These are phyloP conservation scores for Drosophila lutescens DNA, from an alignment of 2,888 invertebrate species.

Conservation along the genomic window DNA sequence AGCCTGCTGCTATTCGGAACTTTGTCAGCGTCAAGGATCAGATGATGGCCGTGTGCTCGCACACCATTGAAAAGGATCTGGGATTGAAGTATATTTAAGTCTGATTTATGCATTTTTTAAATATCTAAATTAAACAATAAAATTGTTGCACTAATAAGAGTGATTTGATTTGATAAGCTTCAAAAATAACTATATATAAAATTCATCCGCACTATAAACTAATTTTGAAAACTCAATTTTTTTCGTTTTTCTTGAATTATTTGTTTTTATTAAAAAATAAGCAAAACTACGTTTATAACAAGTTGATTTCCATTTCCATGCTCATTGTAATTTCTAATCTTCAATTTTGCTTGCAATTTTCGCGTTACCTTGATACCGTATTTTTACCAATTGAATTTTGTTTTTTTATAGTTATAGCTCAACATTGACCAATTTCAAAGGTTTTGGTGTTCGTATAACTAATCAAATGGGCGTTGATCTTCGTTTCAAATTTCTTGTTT, in stretches of 20 bases:
- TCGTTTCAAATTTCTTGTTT: constrained; percentile 54
- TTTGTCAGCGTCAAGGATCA: constrained; percentile 88
- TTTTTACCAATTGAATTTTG: constrained; percentile 32
- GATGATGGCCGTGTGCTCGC: constrained; percentile 94
- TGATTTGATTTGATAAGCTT: not conserved
- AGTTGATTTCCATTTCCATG: constrained; percentile 82
- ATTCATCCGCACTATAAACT: not conserved
- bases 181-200: not conserved
- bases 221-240: not conserved
- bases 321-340: constrained; percentile 45
- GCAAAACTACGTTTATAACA: constrained; percentile 84
- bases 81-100: constrained; percentile 73
- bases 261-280: constrained; percentile 84
- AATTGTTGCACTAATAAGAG: constrained; percentile 7
- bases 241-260: constrained; percentile 71
- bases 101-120: constrained; percentile 15
- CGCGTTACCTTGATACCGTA: constrained; percentile 49
- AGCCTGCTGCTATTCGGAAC: constrained; percentile 88
- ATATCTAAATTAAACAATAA: constrained; percentile 3
- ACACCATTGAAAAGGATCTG: constrained; percentile 91
- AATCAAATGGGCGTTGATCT: constrained; percentile 69
- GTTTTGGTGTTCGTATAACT: constrained; percentile 64
- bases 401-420: constrained; percentile 26
- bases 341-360: constrained; percentile 61
- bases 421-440: constrained; percentile 42